Evolutionary conservation across 2,888 invertebrate species (phyloP).

Genomic region (Allolobophora icterica): DNA sequence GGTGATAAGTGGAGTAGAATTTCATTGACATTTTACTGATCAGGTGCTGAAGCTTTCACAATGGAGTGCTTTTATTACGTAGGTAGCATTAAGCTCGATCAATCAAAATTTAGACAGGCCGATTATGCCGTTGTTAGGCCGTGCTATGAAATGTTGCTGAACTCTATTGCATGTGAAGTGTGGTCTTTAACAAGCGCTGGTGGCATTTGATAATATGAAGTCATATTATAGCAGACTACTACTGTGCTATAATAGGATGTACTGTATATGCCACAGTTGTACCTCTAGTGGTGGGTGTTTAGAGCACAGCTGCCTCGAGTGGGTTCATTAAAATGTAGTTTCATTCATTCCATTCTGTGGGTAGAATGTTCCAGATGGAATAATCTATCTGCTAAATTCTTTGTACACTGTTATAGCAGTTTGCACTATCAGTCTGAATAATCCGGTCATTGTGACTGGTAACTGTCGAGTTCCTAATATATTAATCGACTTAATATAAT

Average conservation of each 20-base stretch:
- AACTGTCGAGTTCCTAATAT: neutral
- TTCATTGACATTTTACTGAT: slow-evolving; percentile 5
- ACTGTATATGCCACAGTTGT: neutral
- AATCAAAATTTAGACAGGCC: neutral
- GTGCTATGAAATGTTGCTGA: slow-evolving; percentile 13
- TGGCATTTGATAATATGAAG: neutral
- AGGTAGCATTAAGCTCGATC: neutral
- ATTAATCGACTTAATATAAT: neutral
- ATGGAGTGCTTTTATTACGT: neutral
- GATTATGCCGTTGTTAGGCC: neutral
- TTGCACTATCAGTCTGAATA: neutral
- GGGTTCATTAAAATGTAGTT: no score
- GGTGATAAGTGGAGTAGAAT: neutral
- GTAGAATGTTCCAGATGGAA: neutral
- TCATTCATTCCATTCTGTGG: neutral
- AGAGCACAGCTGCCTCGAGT: neutral
- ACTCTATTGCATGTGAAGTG: neutral
- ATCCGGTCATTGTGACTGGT: neutral
- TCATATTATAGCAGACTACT: no score
- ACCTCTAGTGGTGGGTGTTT: neutral
- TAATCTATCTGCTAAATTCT: neutral
- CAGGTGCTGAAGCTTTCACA: slow-evolving; percentile 12
- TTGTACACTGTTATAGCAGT: neutral
- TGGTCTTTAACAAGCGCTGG: neutral
- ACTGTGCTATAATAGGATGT: neutral